A percentile compares a stretch with the other conserved stretches of the same genome.
Conservation (phyloP, 92 coral and sea anemone species). For the Metridium senile region DNA sequence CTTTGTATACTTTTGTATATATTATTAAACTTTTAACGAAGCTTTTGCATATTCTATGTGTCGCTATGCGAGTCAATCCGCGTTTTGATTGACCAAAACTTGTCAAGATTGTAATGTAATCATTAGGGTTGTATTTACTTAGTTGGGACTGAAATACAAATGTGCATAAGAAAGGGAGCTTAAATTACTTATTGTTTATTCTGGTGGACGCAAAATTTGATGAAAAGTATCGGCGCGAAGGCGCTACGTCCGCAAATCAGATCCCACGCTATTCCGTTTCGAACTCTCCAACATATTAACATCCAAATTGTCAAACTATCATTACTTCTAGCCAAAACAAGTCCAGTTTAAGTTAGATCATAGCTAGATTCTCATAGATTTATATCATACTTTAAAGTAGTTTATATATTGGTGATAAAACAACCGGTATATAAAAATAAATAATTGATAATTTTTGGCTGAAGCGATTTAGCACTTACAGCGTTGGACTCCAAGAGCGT, state of each 20-base stretch:
- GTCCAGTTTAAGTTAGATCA: background rate
- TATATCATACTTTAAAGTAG: background rate
- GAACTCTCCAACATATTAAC: background rate
- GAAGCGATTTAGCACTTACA: background rate
- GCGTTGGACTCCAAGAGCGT: constrained; percentile 11
- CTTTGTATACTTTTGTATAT: background rate
- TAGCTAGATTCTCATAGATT: constrained; percentile 4
- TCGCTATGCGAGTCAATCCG: background rate
- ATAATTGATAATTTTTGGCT: background rate
- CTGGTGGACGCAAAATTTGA: background rate
- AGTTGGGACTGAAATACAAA: background rate
- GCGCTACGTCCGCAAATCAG: background rate
- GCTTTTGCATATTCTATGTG: background rate
- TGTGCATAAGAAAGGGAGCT: background rate
- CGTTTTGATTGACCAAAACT: background rate
- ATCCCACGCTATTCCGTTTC: background rate
- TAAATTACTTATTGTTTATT: background rate
- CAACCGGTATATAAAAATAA: background rate
- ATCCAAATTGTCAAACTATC: background rate
- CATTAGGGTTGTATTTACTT: background rate
- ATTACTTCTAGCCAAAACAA: constrained; percentile 8
- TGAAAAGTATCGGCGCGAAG: background rate
- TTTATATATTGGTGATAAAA: background rate
- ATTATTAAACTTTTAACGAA: background rate
- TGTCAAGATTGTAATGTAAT: constrained; percentile 2